These are phyloP conservation scores for Julus scandinavius DNA, from an alignment of 2,888 invertebrate species.

Conservation along the genomic window DNA sequence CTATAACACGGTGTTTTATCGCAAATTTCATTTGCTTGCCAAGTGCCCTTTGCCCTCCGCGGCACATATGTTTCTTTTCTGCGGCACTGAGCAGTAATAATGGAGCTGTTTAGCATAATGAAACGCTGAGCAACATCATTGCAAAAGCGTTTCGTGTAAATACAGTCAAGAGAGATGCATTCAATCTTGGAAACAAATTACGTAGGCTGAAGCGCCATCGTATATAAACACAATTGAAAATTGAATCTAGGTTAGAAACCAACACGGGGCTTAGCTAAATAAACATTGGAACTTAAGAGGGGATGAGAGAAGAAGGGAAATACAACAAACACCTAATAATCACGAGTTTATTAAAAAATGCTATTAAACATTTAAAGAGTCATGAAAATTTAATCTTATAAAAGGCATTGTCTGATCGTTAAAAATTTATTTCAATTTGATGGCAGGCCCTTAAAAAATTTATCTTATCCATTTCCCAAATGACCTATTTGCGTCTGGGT, in stretches of 20 bases:
- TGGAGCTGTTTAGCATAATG: conserved; percentile 34
- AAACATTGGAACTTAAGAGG: not conserved
- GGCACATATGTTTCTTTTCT: conserved; percentile 15
- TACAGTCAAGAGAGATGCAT: conserved; percentile 30
- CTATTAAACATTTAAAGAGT: not conserved
- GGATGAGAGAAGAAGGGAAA: not conserved
- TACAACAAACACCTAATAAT: conserved; percentile 22
- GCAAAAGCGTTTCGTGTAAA: conserved; percentile 22
- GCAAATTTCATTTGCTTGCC: not conserved
- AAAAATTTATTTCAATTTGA: conserved; percentile 18
- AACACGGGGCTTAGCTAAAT: conserved; percentile 1
- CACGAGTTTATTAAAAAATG: conserved; percentile 30
- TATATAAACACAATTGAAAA: conserved; percentile 27
- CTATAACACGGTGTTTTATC: not conserved
- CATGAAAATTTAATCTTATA: conserved; percentile 24
- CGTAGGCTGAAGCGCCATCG: not conserved
- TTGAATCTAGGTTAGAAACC: conserved; percentile 34
- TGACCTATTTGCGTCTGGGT: not conserved
- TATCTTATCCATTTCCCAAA: conserved; percentile 2
- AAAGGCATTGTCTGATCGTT: not conserved
- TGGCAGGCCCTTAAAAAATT: not conserved
- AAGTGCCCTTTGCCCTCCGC: not conserved
- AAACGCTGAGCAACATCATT: conserved; percentile 28
- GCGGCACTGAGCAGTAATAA: conserved; percentile 29
- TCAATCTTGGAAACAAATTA: conserved; percentile 39